A percentile compares a stretch with the other conserved stretches of the same genome.
Evolutionary conservation across 2,888 invertebrate genomes (phyloP).

Genomic region (Harpalus rufipes): DNA sequence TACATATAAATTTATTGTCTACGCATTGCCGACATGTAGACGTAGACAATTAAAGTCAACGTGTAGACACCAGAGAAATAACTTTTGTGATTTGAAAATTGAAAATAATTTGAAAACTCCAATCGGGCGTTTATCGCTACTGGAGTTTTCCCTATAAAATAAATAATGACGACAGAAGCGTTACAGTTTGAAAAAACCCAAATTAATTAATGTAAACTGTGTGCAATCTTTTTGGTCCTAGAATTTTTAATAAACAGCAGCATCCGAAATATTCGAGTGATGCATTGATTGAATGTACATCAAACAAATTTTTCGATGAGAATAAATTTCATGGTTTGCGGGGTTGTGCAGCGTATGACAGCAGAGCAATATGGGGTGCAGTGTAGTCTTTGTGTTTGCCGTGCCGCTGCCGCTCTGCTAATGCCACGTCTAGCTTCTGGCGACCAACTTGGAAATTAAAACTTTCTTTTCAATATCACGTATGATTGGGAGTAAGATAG

Average conservation of each 20-base stretch:
- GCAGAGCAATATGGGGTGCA: not conserved
- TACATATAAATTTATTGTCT: too few species aligned
- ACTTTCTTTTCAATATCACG: conserved; percentile 52
- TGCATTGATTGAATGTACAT: conserved; percentile 6
- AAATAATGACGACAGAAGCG: not conserved
- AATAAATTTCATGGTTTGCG: conserved; percentile 3
- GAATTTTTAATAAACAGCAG: conserved; percentile 3
- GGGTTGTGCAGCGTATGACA: not conserved
- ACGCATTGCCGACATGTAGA: too few species aligned
- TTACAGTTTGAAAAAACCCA: not conserved
- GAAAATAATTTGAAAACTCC: too few species aligned
- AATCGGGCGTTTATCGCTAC: too few species aligned
- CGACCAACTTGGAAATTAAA: conserved; percentile 51
- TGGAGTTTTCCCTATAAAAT: too few species aligned
- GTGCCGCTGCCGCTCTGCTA: not conserved
- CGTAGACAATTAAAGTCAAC: too few species aligned
- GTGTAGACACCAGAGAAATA: too few species aligned
- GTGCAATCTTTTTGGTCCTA: not conserved
- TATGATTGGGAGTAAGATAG: conserved; percentile 23
- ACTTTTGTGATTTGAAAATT: too few species aligned
- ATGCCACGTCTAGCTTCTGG: not conserved
- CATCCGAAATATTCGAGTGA: not conserved
- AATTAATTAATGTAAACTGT: conserved; percentile 1
- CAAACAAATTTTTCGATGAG: conserved; percentile 6
- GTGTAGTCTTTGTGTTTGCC: not conserved